These are phyloP conservation scores for Triops longicaudatus DNA, from an alignment of 1,140 invertebrate genomes.

Conservation along the genomic window DNA sequence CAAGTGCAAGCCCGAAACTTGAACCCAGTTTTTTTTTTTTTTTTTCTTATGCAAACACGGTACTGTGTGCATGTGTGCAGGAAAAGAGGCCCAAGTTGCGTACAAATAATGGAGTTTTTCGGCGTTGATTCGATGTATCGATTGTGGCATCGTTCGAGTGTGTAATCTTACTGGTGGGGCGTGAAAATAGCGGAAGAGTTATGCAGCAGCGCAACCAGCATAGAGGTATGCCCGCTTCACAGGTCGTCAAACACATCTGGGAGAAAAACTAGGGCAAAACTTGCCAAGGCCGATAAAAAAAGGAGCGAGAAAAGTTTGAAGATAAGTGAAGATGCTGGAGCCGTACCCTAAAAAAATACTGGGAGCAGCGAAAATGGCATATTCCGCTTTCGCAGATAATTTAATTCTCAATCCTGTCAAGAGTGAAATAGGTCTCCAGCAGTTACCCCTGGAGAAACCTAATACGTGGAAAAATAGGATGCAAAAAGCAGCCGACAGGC, in stretches of 20 bases:
- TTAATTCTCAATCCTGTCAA: conserved; percentile 3
- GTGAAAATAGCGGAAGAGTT: neutral
- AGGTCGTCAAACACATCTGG: conserved; percentile 6
- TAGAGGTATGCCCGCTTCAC: neutral
- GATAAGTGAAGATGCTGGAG: no score
- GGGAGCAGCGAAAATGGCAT: neutral
- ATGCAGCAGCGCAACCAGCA: neutral
- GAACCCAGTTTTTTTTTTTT: neutral
- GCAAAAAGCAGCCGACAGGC: no score
- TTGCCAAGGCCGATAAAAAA: neutral
- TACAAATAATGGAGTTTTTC: neutral
- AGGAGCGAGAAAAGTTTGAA: neutral
- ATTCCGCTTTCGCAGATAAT: neutral
- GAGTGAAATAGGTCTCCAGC: conserved; percentile 1
- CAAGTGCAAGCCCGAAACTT: neutral
- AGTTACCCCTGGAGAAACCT: neutral
- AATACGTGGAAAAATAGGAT: neutral
- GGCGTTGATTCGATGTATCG: neutral
- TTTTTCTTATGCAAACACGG: neutral
- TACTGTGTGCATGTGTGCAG: neutral
- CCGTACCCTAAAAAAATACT: no score
- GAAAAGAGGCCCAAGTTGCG: no score
- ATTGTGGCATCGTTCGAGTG: neutral
- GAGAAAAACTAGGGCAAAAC: neutral
- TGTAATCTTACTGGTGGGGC: neutral